A percentile compares a stretch with the other conserved stretches of the same genome.
Conservation (phyloP, 2,113 vertebrate genomes). For the Accipiter virgatus region DNA sequence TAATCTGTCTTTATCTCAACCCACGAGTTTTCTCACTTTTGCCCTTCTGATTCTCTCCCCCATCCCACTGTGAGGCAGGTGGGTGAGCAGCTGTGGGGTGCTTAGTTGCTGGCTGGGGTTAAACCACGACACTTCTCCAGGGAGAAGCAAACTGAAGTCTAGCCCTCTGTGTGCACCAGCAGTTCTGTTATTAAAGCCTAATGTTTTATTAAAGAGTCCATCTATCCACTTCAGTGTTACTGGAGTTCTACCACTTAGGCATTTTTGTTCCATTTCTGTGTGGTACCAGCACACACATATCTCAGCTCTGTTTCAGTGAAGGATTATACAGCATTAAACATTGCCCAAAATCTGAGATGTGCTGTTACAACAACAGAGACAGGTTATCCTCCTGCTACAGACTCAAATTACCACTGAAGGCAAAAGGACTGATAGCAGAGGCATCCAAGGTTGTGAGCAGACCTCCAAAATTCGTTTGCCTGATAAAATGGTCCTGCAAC, state of each 20-base stretch:
- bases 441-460: background rate
- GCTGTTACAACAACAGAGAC: background rate
- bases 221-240: background rate
- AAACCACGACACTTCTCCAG: background rate
- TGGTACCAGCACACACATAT: background rate
- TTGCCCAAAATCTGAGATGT: background rate
- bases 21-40: no score
- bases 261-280: background rate
- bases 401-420: background rate
- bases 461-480: background rate
- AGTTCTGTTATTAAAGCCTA: background rate
- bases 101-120: no score
- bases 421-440: background rate
- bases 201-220: background rate
- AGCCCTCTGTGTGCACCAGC: background rate
- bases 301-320: background rate
- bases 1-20: no score
- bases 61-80: no score
- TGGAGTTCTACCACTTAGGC: background rate
- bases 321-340: background rate
- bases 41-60: no score
- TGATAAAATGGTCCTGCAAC: background rate
- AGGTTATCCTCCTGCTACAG: background rate
- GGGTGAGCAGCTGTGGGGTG: no score
- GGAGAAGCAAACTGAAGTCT: background rate